Conservation (phyloP, 2,797 vertebrate genomes). For the Potorous gilbertii region DNA sequence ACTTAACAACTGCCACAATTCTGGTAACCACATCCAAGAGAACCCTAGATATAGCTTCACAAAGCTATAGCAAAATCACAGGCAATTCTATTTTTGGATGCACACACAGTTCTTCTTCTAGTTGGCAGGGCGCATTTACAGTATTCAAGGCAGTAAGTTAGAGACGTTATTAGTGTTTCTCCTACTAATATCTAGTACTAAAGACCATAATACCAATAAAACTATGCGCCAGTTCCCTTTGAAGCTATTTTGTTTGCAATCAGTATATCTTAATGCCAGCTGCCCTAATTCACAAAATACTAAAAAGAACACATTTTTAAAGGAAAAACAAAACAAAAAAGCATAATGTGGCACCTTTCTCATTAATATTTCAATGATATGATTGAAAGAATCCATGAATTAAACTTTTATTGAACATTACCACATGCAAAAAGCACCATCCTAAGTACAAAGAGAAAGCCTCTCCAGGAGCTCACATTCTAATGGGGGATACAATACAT, state of each 20-base stretch:
- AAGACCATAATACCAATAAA: neutral
- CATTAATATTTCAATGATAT: too few relatives aligned
- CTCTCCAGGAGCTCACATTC: neutral
- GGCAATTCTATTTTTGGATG: neutral
- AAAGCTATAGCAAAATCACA: neutral
- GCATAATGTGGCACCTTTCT: neutral
- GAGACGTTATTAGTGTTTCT: neutral
- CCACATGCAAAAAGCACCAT: neutral
- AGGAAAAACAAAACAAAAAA: neutral
- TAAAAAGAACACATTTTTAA: neutral
- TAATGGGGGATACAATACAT: neutral
- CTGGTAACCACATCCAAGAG: neutral
- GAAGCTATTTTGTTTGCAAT: neutral
- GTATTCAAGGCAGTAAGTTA: neutral
- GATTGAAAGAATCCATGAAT: neutral
- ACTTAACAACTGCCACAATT: neutral
- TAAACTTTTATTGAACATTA: neutral
- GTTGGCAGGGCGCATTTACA: neutral
- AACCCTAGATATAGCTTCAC: neutral
- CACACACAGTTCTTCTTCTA: neutral
- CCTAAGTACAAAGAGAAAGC: neutral
- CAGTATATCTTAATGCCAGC: neutral
- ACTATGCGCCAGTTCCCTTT: neutral
- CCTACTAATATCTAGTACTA: neutral
- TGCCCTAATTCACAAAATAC: neutral